Evolutionary conservation across 2,888 invertebrate genomes (phyloP), one percentile per base, ranked within the genome.

Genomic region (Lochmaea capreae): DNA sequence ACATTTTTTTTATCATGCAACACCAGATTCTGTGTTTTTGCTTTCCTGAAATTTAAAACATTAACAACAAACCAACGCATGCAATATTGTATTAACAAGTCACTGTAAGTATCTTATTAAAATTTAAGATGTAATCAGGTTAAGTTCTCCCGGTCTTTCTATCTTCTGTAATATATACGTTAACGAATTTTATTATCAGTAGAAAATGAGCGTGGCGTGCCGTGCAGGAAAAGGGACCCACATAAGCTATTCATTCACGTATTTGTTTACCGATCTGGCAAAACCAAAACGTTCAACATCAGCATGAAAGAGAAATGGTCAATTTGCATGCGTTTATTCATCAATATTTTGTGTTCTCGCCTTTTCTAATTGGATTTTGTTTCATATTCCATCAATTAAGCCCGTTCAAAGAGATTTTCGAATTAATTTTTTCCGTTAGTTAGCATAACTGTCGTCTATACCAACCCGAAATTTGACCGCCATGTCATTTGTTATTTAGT

Each of bases 41-140:
- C 8, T 39, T 39, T 39, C 0, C 9, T 39, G 33, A 39, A 39
- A 39, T 39, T 39, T 8, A 1, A 22, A 22, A 22, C 22, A 22
- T 22, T 22, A 22, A 8, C 33, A 39, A 39, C 33, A 33, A 33
- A 33, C 33, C 33, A 39, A 5, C 8, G 6, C 33, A 39, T 39
- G 33, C 33, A 39, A 39, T 8, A 52, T 54, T 66, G 62, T 49
- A 66, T 70, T 65, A 70, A 61, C 62, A 59, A 73, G 69, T 65
- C 22, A 43, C 54, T 57, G 39, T 65, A 59, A 58, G 46, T 43
- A 26, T 26, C 57, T 73, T 70, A 74, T 72, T 75, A 72, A 72
- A 72, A 69, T 66, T 72, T 62, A 65, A 72, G 72, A 75, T 75
- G 66, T 75, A 72, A 72, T 75, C 75, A 69, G 62, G 61, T 62